A percentile compares a stretch with the other conserved stretches of the same genome.
phyloP scores from a whole-genome alignment of 2,113 vertebrate genomes.

The Eptesicus fuscus region DNA sequence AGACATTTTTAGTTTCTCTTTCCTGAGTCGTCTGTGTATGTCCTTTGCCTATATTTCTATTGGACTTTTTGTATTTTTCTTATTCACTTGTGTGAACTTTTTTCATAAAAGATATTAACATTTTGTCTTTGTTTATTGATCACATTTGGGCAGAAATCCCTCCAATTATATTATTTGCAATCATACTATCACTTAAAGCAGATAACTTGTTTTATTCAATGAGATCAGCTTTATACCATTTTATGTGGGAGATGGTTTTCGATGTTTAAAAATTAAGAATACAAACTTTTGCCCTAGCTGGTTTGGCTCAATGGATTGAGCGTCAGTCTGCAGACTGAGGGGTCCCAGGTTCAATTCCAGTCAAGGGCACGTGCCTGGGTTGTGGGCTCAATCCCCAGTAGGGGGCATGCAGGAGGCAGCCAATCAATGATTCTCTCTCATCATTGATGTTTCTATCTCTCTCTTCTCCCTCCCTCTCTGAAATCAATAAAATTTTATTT shows the following conservation, averaged over 20 bases:
- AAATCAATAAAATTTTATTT: neutral
- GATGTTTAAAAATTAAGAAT: slow-evolving; percentile 6
- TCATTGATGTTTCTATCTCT: too few relatives aligned
- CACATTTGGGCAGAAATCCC: neutral
- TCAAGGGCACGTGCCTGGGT: too few relatives aligned
- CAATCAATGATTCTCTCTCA: too few relatives aligned
- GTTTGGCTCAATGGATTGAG: too few relatives aligned
- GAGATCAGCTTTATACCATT: slow-evolving; percentile 19
- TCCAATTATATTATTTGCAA: neutral
- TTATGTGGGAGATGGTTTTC: slow-evolving; percentile 17
- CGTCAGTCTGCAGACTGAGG: too few relatives aligned
- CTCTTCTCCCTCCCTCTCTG: too few relatives aligned
- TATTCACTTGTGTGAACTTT: neutral
- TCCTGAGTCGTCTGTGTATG: neutral
- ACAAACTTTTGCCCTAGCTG: too few relatives aligned
- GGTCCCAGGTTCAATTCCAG: too few relatives aligned
- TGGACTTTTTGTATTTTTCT: neutral
- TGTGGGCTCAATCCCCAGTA: too few relatives aligned
- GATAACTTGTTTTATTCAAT: neutral
- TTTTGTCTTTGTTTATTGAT: slow-evolving; percentile 23
- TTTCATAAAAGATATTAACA: neutral
- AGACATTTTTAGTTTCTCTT: slow-evolving; percentile 25
- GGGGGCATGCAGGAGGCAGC: too few relatives aligned
- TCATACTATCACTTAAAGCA: neutral
- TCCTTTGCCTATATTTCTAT: neutral